Percentiles rank a stretch among this genome's conserved stretches.
These are phyloP conservation scores for Hydropsyche betteni DNA, from an alignment of 2,888 invertebrate species.

Conservation along the genomic window DNA sequence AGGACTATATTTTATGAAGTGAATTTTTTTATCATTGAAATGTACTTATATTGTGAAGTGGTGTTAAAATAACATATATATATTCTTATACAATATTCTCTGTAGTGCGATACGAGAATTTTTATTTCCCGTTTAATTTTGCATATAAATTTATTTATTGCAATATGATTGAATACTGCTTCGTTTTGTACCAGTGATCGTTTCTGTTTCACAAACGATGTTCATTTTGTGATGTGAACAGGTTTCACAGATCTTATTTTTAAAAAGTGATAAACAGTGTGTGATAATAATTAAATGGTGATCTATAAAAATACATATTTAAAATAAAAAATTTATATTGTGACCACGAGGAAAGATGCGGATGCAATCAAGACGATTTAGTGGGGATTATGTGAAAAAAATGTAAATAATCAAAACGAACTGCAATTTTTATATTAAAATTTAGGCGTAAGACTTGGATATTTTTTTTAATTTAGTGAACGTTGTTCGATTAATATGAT, in stretches of 20 bases:
- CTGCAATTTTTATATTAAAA: constrained; percentile 39
- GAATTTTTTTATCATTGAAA: constrained; percentile 25
- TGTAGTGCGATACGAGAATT: no score
- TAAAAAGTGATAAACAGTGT: constrained; percentile 35
- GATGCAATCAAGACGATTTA: constrained; percentile 33
- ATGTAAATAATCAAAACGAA: constrained; percentile 24
- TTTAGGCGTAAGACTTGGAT: constrained; percentile 21
- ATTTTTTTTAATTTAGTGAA: constrained; percentile 33
- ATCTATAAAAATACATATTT: constrained; percentile 28
- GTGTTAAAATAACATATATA: constrained; percentile 10
- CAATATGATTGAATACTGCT: neutral
- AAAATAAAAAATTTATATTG: constrained; percentile 26
- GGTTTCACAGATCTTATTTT: constrained; percentile 1
- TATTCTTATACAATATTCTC: constrained; percentile 17
- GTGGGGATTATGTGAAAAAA: constrained; percentile 32
- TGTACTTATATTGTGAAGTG: constrained; percentile 14
- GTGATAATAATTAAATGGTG: constrained; percentile 38
- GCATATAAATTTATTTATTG: no score
- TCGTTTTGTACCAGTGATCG: constrained; percentile 23
- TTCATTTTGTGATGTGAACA: constrained; percentile 19
- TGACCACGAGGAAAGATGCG: constrained; percentile 10
- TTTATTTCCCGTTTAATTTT: no score
- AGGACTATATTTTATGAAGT: constrained; percentile 21
- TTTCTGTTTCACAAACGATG: neutral
- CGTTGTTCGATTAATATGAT: constrained; percentile 35